These are phyloP conservation scores for Trachelus stipa DNA, from an alignment of 2,888 invertebrate genomes.

Conservation along the genomic window DNA sequence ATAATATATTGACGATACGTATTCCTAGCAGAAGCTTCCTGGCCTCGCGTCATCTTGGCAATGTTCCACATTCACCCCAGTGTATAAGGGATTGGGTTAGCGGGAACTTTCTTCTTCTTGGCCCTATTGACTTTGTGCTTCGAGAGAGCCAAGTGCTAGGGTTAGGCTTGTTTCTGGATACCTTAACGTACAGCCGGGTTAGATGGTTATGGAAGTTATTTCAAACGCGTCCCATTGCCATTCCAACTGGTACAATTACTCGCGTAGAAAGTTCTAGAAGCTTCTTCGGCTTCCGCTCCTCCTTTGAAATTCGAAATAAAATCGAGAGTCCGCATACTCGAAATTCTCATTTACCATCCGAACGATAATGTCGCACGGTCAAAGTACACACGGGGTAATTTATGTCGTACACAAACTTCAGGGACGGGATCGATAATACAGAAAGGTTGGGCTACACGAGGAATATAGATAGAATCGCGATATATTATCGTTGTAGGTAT, in stretches of 20 bases:
- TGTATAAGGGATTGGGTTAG: neutral
- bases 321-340: neutral
- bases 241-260: neutral
- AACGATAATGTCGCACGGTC: neutral
- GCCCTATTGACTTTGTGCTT: no score
- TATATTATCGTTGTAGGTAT: neutral
- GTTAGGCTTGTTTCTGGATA: neutral
- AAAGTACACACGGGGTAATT: neutral
- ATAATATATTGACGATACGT: neutral
- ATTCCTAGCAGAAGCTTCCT: neutral
- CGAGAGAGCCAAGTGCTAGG: neutral
- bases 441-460: neutral
- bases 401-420: neutral
- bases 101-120: no score
- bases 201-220: no score
- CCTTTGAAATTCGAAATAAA: neutral
- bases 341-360: neutral
- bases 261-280: neutral
- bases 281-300: neutral
- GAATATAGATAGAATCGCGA: neutral
- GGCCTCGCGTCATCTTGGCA: neutral
- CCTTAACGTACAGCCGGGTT: neutral
- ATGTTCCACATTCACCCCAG: neutral
- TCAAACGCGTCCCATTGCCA: neutral
- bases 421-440: neutral